These are phyloP conservation scores for Crotalus viridis DNA, from an alignment of 2,113 vertebrate genomes.

Conservation along the genomic window DNA sequence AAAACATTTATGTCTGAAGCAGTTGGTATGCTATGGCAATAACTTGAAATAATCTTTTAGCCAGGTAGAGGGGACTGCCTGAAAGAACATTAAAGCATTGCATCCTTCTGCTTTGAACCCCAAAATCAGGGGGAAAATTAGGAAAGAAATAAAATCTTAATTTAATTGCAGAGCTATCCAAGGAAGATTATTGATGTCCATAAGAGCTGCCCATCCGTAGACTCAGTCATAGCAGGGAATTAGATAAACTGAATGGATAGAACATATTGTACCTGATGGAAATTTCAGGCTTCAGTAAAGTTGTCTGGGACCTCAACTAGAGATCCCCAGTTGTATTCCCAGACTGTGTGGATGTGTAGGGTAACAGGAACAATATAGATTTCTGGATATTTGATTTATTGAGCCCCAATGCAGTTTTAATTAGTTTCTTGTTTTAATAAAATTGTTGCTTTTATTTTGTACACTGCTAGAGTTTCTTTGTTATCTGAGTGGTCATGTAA, in stretches of 20 bases:
- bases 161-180: not conserved
- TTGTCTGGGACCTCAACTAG: not conserved
- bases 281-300: not conserved
- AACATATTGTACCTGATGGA: not conserved
- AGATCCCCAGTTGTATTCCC: not conserved
- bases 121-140: not conserved
- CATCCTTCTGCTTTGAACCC: not conserved
- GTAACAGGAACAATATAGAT: not conserved
- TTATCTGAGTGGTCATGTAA: not conserved
- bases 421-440: not conserved
- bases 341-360: not conserved
- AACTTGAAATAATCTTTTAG: not conserved
- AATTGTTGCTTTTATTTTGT: not conserved
- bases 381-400: not conserved
- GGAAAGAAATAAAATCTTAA: not conserved
- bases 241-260: not conserved
- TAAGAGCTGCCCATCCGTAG: not conserved
- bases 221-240: not conserved
- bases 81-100: not conserved
- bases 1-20: conserved; percentile 27
- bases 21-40: not conserved
- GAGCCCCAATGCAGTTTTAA: not conserved
- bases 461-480: not conserved
- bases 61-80: not conserved
- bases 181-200: not conserved